Evolutionary conservation across 2,113 vertebrate genomes (phyloP), one percentile per base, ranked within the genome.

Genomic region (Clarias gariepinus): DNA sequence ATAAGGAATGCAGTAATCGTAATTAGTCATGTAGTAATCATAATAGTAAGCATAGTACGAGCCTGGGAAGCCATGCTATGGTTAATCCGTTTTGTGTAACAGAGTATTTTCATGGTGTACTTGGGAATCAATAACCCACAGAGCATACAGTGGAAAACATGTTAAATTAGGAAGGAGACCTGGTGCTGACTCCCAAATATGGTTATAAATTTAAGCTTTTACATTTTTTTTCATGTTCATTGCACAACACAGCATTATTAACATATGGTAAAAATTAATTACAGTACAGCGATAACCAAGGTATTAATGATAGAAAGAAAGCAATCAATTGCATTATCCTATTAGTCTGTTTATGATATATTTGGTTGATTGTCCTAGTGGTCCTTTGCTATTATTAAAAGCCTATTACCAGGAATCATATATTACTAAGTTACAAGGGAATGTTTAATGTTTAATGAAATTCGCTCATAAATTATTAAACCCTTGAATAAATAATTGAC

Each of bases 1-100:
- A 88, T 84, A 69, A 88, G 64, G 82, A 30, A 81, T 82, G 77
- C 81, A 87, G 87, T 89, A 88, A 61, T 87, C 7, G 53, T 76
- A 81, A 88, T 84, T 64, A 88, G 64, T 81, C 41, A 81, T 82
- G 77, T 78, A 87, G 87, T 89, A 88, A 61, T 87, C 7, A 47
- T 47, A 8, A 47, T 47, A 8, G 6, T 47, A 8, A 47, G 47
- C 69, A 85, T 83, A 86, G 86, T 81, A 83, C 73, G 82, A 71
- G 53, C 87, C 66, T 84, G 82, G 66, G 82, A 61, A 81, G 36
- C 74, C 12, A 68, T 87, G 84, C 85, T 57, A 41, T 74, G 21
- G 57, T 88, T n/a, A 63, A 82, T 47, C 81, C 23, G 1, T 68
- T 83, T 84, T 47, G 52, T 77, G 66, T 89, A 76, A 89, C 73